Evolutionary conservation across 2,797 vertebrate species (phyloP), one percentile per base, ranked within the genome.

Genomic region (Lacerta agilis): DNA sequence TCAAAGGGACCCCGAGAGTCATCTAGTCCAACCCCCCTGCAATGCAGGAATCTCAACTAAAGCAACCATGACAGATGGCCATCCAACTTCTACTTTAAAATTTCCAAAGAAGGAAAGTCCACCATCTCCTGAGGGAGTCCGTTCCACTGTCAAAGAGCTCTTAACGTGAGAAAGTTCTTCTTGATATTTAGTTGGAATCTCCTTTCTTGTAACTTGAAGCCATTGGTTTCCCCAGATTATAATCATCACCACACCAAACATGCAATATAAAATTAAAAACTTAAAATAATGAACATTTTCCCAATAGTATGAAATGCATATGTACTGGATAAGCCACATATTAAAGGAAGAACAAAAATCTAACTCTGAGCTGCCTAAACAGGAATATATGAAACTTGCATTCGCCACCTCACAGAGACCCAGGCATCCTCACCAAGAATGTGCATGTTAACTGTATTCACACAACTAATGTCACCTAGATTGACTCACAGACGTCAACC

Each of bases 191-290:
- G 13, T 55, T 55, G 49, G 49, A 55, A 55, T 55, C 49, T 55
- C 49, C 13, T 55, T 55, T 55, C 49, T 55, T 55, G 49, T 55
- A 55, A 55, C 13, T 55, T 55, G 3, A 55, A 55, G 13, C 3
- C 49, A 55, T 55, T 55, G 49, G 13, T 90, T 4, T 88, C 55
- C 89, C 86, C 79, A 84, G 90, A 92, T 89, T 88, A 81, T 91
- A 73, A 81, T 41, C 77, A 80, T 92, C 45, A 86, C 43, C n/a
- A 76, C n/a, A 76, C 73, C 67, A 87, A 82, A 10, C 29, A 72
- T 72, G 86, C 61, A 64, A 27, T 17, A 41, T 17, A 41, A 82
- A 75, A 38, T 20, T 64, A 66, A 76, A 64, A 76, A 36, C 43
- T 11, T 36, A 64, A 45, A 43, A 75, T 25, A 75, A 55, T 1